Base-by-base conservation (phyloP, 2,113 vertebrate species). In the Limnothrissa miodon region DNA sequence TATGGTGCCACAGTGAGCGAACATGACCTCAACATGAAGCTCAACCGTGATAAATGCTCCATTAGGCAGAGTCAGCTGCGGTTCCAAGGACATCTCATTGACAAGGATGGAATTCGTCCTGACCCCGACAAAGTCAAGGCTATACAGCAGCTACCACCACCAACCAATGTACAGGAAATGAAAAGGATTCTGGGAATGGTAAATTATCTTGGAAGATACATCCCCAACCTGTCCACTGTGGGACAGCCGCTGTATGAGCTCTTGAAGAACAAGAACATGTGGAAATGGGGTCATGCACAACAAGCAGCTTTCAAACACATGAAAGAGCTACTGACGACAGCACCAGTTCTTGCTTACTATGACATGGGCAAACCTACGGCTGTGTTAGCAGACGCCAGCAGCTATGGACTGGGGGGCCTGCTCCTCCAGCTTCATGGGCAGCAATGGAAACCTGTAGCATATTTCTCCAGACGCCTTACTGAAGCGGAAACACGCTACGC, bases 41-140 rank as follows among this genome's bases (percentile, higher is more conserved):
- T 42, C 7, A 88, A 83, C 19, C 23, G 39, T 23, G 80, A 86
- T 4, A 87, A 85, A 21, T 85, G 82, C 48, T 8, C 0, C 1
- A 25, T 85, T 25, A 36, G 81, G 45, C 48, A 85, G 29, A 46
- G 19, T 0, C 4, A 62, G 56, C 36, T 83, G 25, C 45, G 39
- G 6, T 87, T 86, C 78, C 48, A 83, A 8, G 80, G 83, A 7
- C 85, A 87, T 10, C 7, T 86, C 19, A 80, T 84, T 23, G 48
- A 86, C 39, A 0, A n/a, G n/a, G 13, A 17, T 8, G 48, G 83
- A 7, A 33, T 83, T 29, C 48, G 66, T 10, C 85, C 82, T 0
- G 78, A 88, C 79, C 85, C 85, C n/a, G 82, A n/a, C 10, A 85
- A 88, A 62, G 83, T 88, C 29, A 25, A 45, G 13, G 81, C 81